Base-by-base conservation (phyloP, 2,113 vertebrate species). In the Grus americana region DNA sequence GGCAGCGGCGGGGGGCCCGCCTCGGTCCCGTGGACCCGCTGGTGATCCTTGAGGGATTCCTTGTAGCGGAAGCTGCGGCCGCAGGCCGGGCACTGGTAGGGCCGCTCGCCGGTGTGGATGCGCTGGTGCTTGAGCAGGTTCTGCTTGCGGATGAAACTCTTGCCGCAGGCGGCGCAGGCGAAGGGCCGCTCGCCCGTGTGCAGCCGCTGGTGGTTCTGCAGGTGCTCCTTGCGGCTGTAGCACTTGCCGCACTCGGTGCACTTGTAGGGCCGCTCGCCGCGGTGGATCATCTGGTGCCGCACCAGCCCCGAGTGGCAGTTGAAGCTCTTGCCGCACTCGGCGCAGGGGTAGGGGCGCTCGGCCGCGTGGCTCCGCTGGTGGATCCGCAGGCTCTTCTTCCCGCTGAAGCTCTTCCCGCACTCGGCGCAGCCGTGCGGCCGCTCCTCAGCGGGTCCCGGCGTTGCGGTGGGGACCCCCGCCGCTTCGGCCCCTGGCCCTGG, bases 121-220 rank as follows among this genome's bases (percentile, higher is more conserved):
- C 98, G 98, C 96, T 97, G 98, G 96, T 98, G 98, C 97, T 98
- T 98, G 96, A 98, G 94, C 81, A 98, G 96, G 71, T 97, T 97
- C 79, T 97, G 95, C 93, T 97, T 96, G 61, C 97, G 96, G 96
- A 96, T 96, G 88, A 98, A 98, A 84, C 95, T 96, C 88, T 97
- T 98, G 12, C 96, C 95, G 29, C 98, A 98, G 83, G 98, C 98
- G 5, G 98, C 95, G 50, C 99, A 99, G 11, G 98, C 95, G 94
- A 98, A 98, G 26, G 98, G 99, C 34, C 95, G 80, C 95, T 98
- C 97, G 58, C 99, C 87, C 76, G 98, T 98, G 98, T 98, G 96
- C 86, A 98, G 92, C 58, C 97, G 97, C 95, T 98, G 98, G 96
- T 99, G 98, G 79, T 98, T 96, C 93, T 98, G 98, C 79, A 99